These are phyloP conservation scores for Scolopax rusticola DNA, from an alignment of 2,797 vertebrate species.

Conservation along the genomic window DNA sequence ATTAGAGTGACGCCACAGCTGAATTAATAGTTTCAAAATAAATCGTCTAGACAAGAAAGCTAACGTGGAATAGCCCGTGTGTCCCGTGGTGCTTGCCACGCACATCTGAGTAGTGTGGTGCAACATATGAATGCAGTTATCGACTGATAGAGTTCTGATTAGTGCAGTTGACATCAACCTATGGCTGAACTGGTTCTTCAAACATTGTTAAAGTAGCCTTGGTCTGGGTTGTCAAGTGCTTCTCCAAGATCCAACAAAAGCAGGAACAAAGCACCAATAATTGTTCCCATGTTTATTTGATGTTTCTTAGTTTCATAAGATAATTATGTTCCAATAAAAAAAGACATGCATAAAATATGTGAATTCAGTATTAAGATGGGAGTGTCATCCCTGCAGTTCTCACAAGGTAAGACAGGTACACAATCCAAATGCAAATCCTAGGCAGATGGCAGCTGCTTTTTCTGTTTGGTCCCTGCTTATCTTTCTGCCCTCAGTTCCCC, in stretches of 20 bases:
- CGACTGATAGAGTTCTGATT: slow-evolving; percentile 20
- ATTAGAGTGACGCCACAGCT: background rate
- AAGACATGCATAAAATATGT: background rate
- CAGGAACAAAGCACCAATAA: slow-evolving; percentile 62
- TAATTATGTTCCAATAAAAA: slow-evolving; percentile 27
- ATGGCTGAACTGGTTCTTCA: slow-evolving; percentile 69
- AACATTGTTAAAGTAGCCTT: slow-evolving; percentile 58
- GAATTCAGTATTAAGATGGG: slow-evolving; percentile 2
- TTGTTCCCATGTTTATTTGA: slow-evolving; percentile 69
- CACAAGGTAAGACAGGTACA: background rate
- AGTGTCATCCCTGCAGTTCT: background rate
- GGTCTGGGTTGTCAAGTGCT: slow-evolving; percentile 36
- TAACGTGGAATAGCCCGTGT: background rate
- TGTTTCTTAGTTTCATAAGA: slow-evolving; percentile 59
- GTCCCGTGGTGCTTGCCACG: background rate
- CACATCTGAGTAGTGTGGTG: background rate
- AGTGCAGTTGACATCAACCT: slow-evolving; percentile 59
- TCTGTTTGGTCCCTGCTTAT: background rate
- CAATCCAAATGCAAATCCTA: background rate
- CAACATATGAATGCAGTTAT: slow-evolving; percentile 59
- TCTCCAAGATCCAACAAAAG: slow-evolving; percentile 66
- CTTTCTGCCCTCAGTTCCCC: background rate
- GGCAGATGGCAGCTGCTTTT: background rate
- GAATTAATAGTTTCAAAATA: background rate
- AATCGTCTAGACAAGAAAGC: background rate